Evolutionary conservation across 2,797 vertebrate genomes (phyloP), one percentile per base, ranked within the genome.

Genomic region (Sus cebifrons): DNA sequence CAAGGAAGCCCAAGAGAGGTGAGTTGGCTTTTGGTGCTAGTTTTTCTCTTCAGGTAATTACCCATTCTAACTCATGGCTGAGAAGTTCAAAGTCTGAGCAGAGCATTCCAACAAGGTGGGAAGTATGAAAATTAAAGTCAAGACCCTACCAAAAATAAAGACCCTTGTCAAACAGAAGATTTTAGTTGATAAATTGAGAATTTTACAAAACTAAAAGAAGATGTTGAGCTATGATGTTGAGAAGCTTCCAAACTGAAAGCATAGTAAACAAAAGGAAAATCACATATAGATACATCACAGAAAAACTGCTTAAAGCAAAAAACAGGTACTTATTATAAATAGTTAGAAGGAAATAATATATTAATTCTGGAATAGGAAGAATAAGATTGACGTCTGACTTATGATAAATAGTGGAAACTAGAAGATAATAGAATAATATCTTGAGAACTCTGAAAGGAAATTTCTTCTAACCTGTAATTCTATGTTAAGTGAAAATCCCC

Each of bases 131-230:
- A 21, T 78, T 65, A 44, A 91, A 91, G 65, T 73, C 18, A 88
- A 73, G 27, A 25, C 4, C 12, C 8, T 85, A 82, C 15, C 29
- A 40, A 64, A 94, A 67, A 49, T 54, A 64, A 67, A 62, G 15
- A 65, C 65, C n/a, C 17, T 81, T 85, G 77, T 65, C 68, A 54
- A 75, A 68, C 91, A 40, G 14, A 82, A 82, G 36, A 32, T 16
- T 89, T 82, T 82, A 82, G 40, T 64, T 85, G n/a, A 44, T 58
- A 73, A 86, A 4, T 40, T 56, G 32, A 94, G 29, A 84, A 90
- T 40, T 67, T 67, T 54, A 78, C 6, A 65, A 77, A 92, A 87
- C 36, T 90, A 54, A 85, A 60, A 60, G 62, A 79, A 60, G 23
- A 56, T 3, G 17, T 40, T 68, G 17, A 77, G 3, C 54, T 62